Evolutionary conservation across 2,888 invertebrate species (phyloP), one percentile per base, ranked within the genome.

Genomic region (Lasioglossum lativentre): DNA sequence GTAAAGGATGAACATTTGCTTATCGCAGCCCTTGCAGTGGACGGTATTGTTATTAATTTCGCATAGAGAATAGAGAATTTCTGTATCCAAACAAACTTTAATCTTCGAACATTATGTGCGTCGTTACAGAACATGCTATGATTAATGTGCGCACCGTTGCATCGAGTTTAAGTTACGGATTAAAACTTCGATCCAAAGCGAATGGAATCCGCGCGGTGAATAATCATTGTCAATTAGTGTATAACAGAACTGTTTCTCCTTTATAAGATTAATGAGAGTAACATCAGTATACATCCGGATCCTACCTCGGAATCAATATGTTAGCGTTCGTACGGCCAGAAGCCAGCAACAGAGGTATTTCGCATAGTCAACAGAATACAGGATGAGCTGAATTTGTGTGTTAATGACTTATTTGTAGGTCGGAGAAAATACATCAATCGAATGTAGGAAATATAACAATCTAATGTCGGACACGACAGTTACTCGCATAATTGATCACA

Each of bases 171-270:
- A 82, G 47, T 74, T 52, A 30, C 47, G 84, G 63, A 74, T 75
- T 84, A 82, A 82, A 78, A 78, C 59, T 63, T 84, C 27, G 23
- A 30, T 27, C 19, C 27, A 19, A 52, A 71, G 70, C 78, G 59
- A 78, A 63, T 75, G 71, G 56, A 72, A 72, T 66, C 30, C 75
- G 40, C 42, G 8, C 68, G 72, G 80, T 82, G 78, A 85, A 79
- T 82, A 78, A 76, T 73, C 73, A 80, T 75, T 85, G 75, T 63
- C 52, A 74, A 77, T 82, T 73, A 78, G 70, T 78, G 59, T 16
- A 63, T 74, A 82, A 77, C 83, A 47, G 68, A 74, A 52, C 74
- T 70, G 74, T 70, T 70, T 77, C 74, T 38, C 70, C 59, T 75
- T 52, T 78, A 30, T 42, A 78, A 71, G 74, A 84, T 84, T 84